Base-by-base conservation (phyloP, 2,797 vertebrate genomes). In the Thaleichthys pacificus region DNA sequence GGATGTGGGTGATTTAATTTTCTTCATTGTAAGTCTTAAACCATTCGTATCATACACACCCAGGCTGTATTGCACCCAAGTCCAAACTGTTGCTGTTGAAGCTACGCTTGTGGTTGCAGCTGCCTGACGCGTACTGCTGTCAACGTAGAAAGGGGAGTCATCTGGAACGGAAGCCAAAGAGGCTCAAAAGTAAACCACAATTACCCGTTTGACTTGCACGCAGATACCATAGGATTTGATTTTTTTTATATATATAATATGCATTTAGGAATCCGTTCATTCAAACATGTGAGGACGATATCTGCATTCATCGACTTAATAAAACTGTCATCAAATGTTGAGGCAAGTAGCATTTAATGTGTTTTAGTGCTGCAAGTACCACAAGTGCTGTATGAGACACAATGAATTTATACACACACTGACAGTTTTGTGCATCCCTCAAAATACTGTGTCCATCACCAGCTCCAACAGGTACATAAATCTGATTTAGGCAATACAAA, bases 91-190 rank as follows among this genome's bases (percentile, higher is more conserved):
- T 81, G 82, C 79, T 69, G 5, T 61, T 76, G 86, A 88, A 87
- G 84, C 79, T 82, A 56, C 67, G 71, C 19, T 42, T 47, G 76
- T 74, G 63, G 61, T 14, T 15, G 26, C n/a, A 17, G 47, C 57
- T 66, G 26, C 28, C 35, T 19, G 42, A 47, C 42, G 57, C 47
- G 70, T 12, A 73, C 65, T 61, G 79, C 86, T 84, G 82, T 86
- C 83, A 80, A 17, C 75, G 69, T 79, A 85, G 80, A 88, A 88
- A 85, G 88, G 84, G 83, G 86, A 88, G 90, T 92, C 88, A 92
- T 85, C 90, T 91, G 91, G 79, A 74, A 92, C 89, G 91, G 92
- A 87, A 85, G 64, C 84, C 82, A 79, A 1, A n/a, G 68, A 84
- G 81, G 88, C 0, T 68, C 89, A 90, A 56, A 67, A 30, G 19